Conservation (phyloP, 2,888 invertebrate species). For the Andrena trimmerana region DNA sequence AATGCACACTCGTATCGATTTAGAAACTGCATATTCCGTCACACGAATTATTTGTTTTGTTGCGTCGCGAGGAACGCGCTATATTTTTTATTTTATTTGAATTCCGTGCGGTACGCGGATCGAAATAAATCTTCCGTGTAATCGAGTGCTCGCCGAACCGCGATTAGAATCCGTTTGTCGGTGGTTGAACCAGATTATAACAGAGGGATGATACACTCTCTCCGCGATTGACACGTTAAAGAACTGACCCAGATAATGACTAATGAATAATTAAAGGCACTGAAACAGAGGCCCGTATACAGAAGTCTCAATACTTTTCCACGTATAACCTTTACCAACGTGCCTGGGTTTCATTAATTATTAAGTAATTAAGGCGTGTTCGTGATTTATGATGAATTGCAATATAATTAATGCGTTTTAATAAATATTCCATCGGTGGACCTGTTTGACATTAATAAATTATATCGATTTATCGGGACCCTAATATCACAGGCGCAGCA, state of each 20-base stretch:
- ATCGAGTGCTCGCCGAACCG: slow-evolving; percentile 1
- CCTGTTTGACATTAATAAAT: not conserved
- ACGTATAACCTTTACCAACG: not conserved
- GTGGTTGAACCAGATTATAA: not conserved
- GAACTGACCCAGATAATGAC: not conserved
- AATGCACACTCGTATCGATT: not conserved
- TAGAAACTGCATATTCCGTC: slow-evolving; percentile 7
- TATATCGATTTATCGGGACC: not conserved
- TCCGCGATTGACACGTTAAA: not conserved
- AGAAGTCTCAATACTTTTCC: not conserved
- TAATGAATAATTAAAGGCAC: slow-evolving; percentile 8
- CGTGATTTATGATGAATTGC: not conserved
- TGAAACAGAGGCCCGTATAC: not conserved
- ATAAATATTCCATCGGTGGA: not conserved
- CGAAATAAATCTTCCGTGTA: slow-evolving; percentile 14
- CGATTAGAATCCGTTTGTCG: not conserved
- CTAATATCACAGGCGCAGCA: not conserved
- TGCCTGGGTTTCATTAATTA: not conserved
- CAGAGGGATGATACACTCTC: not conserved
- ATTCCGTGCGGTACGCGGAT: not conserved
- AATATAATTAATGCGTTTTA: slow-evolving; percentile 10
- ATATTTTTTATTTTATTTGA: not conserved
- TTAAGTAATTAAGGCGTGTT: not conserved
- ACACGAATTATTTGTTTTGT: slow-evolving; percentile 29
- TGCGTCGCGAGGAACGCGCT: not conserved